Evolutionary conservation across 2,888 invertebrate species (phyloP), one percentile per base, ranked within the genome.

Genomic region (Mimumesa dahlbomi): DNA sequence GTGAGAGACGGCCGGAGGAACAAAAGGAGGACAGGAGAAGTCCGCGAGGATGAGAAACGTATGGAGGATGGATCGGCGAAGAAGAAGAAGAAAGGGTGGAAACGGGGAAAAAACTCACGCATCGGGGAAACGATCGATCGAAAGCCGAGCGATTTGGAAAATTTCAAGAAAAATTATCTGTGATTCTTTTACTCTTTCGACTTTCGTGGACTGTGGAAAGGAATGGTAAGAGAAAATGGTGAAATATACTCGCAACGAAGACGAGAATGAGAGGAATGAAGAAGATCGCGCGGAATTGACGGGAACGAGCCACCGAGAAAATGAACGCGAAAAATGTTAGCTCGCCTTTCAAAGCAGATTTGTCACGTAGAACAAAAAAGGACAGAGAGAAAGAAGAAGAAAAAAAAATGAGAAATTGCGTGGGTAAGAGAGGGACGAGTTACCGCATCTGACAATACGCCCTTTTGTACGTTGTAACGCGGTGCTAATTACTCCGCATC

Each of bases 401-500:
- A 38, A 16, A 38, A 13, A 36, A 18, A 18, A 40, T 14, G 43
- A 45, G 18, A 11, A 11, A 34, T 1, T 22, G 19, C 11, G 21
- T 16, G 6, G 16, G 9, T 36, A 9, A 42, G 13, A 25, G 42
- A 9, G 14, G 25, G 13, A n/a, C n/a, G n/a, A n/a, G n/a, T n/a
- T n/a, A n/a, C n/a, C n/a, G n/a, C n/a, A n/a, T 25, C 25, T 6
- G 42, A 49, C 67, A 75, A 68, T 64, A 53, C 56, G 69, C 62
- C 67, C 82, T 77, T 85, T 84, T 83, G 82, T 81, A 82, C 82
- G 82, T 80, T 77, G 79, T 79, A 80, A 74, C 73, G 68, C 75
- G 76, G 74, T 75, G 77, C 82, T 85, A 85, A 86, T 86, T 85
- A 84, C 83, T 81, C 64, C 75, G 66, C 69, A 59, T 61, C 67